Percentiles rank a stretch among this genome's conserved stretches.
These are phyloP conservation scores for Ailuropoda melanoleuca DNA, from an alignment of 2,113 vertebrate species.

Conservation along the genomic window DNA sequence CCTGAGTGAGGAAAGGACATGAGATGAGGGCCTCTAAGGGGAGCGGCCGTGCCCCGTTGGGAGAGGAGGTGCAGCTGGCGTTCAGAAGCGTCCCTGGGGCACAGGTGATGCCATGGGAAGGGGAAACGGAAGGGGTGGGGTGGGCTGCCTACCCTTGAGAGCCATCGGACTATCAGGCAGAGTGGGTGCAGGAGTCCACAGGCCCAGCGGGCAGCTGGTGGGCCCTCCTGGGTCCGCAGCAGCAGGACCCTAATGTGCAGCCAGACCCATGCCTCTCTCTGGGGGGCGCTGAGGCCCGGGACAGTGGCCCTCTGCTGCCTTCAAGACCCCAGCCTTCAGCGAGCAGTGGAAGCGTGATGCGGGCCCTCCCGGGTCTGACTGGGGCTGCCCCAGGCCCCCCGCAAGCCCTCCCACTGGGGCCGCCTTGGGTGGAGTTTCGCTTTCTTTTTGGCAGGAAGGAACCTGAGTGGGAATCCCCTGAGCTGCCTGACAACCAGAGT, in stretches of 20 bases:
- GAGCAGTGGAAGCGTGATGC: no score
- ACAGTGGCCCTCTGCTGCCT: neutral
- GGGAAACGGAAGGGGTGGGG: neutral
- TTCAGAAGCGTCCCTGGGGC: neutral
- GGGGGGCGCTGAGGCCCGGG: no score
- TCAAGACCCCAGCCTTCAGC: neutral
- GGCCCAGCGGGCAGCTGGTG: neutral
- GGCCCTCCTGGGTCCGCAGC: neutral
- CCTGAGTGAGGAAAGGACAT: accelerated
- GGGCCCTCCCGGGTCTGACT: neutral
- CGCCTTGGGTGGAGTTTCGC: neutral
- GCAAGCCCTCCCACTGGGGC: neutral
- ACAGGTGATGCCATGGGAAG: neutral
- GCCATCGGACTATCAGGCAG: neutral
- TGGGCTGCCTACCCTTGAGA: neutral
- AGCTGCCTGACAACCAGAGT: neutral
- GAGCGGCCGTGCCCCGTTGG: accelerated
- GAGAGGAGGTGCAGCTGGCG: no score
- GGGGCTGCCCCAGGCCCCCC: neutral
- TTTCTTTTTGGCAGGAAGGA: slow-evolving; percentile 67
- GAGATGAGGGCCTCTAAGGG: neutral
- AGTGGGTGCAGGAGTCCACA: neutral
- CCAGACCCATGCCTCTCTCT: neutral
- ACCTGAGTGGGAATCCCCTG: slow-evolving; percentile 50
- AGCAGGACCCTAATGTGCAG: accelerated